A percentile compares a stretch with the other conserved stretches of the same genome.
Conservation (phyloP, 2,797 vertebrate genomes). For the Pipistrellus kuhlii region DNA sequence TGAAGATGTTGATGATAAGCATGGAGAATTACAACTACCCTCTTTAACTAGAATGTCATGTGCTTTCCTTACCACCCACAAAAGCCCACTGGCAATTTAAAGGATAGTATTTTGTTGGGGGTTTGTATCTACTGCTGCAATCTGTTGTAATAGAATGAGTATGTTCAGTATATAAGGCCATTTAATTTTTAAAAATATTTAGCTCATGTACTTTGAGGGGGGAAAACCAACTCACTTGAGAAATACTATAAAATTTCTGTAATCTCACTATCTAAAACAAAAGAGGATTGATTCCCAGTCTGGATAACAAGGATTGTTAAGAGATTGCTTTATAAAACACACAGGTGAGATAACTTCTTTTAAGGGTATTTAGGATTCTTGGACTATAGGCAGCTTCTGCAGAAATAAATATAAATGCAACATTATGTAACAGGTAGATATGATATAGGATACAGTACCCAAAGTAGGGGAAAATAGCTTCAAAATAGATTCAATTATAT, state of each 20-base stretch:
- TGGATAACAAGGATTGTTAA: not conserved
- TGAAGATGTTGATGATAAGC: conserved; percentile 72
- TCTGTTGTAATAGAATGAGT: conserved; percentile 26
- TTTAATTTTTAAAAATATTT: conserved; percentile 62
- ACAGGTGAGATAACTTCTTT: conserved; percentile 4
- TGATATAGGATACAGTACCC: not conserved
- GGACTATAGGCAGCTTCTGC: not conserved
- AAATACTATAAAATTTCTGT: conserved; percentile 34
- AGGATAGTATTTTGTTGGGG: conserved; percentile 52
- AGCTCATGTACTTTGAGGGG: not conserved
- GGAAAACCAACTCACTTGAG: not conserved
- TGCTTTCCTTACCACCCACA: conserved; percentile 59
- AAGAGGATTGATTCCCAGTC: not conserved
- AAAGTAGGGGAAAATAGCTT: conserved; percentile 31
- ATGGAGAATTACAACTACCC: conserved; percentile 36
- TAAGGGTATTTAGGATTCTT: conserved; percentile 25
- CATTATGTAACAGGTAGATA: conserved; percentile 15
- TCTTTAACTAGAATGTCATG: conserved; percentile 61
- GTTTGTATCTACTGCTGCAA: conserved; percentile 1
- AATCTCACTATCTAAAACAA: not conserved
- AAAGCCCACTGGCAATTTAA: conserved; percentile 40
- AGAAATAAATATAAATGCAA: conserved; percentile 53
- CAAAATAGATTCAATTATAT: conserved; percentile 30
- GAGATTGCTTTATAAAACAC: not conserved
- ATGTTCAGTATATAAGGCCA: conserved; percentile 1